These are phyloP conservation scores for Zaprionus tsacasi DNA, from an alignment of 1,140 invertebrate species.

Conservation along the genomic window DNA sequence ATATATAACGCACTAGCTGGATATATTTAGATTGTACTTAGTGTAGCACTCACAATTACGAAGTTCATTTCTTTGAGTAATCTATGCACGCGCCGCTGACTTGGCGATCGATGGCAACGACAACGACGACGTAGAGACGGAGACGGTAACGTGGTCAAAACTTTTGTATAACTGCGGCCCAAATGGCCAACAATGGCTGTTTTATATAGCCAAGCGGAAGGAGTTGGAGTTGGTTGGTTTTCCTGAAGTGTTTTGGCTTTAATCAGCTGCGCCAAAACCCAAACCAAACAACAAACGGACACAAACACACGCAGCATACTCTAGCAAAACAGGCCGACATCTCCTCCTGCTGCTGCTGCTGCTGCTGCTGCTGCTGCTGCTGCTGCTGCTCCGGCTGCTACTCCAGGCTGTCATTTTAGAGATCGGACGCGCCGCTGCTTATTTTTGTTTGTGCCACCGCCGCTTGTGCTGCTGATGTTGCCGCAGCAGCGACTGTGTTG, in stretches of 20 bases:
- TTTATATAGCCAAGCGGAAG: slow-evolving; percentile 80
- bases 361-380: not conserved
- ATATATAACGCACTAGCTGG: slow-evolving; percentile 2
- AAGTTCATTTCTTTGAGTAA: slow-evolving; percentile 35
- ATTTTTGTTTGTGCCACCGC: slow-evolving; percentile 22
- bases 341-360: slow-evolving; percentile 2
- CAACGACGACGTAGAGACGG: slow-evolving; percentile 18
- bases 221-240: slow-evolving; percentile 60
- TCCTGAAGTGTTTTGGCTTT: slow-evolving; percentile 68
- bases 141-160: slow-evolving; percentile 72
- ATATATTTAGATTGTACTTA: slow-evolving; percentile 2
- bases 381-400: not conserved
- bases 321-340: slow-evolving; percentile 33
- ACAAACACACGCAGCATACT: slow-evolving; percentile 17
- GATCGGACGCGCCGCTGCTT: slow-evolving; percentile 21
- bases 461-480: not conserved
- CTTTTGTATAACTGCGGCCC: slow-evolving; percentile 62
- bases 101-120: slow-evolving; percentile 16
- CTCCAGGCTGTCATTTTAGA: slow-evolving; percentile 19
- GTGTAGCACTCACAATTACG: slow-evolving; percentile 41
- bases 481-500: slow-evolving; percentile 8
- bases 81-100: slow-evolving; percentile 19
- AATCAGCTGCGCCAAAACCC: slow-evolving; percentile 51
- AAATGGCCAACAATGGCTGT: slow-evolving; percentile 68
- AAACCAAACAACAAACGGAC: slow-evolving; percentile 55